Percentiles rank a stretch among this genome's conserved stretches.
These are phyloP conservation scores for Loriculus beryllinus DNA, from an alignment of 2,797 vertebrate species.

Conservation along the genomic window DNA sequence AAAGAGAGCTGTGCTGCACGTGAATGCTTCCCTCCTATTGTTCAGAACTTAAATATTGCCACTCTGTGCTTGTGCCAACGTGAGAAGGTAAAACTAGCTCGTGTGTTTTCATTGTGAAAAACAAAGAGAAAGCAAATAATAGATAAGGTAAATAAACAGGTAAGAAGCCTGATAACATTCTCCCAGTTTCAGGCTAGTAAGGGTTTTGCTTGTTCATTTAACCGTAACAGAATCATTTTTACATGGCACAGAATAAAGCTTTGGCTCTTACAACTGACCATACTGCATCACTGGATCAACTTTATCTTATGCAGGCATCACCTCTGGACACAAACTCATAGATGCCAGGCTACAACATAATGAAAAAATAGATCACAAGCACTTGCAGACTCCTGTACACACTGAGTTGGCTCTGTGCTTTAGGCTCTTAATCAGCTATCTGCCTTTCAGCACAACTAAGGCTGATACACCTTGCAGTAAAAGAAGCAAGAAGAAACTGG, in stretches of 20 bases:
- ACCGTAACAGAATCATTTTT: neutral
- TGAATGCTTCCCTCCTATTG: neutral
- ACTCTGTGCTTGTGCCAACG: neutral
- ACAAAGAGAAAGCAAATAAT: neutral
- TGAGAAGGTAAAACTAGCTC: neutral
- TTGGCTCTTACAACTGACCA: neutral
- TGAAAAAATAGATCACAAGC: neutral
- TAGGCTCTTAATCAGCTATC: neutral
- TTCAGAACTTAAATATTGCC: slow-evolving; percentile 3
- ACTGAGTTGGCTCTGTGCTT: neutral
- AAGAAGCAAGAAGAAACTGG: neutral
- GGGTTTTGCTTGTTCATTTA: neutral
- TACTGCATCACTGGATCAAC: neutral
- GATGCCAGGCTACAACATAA: neutral
- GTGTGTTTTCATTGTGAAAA: neutral
- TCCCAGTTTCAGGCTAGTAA: neutral
- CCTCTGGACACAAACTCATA: neutral
- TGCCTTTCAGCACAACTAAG: neutral
- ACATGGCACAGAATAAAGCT: neutral
- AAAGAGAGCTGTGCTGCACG: neutral
- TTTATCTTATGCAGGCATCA: neutral
- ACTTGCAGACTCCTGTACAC: neutral
- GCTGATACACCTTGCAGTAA: neutral
- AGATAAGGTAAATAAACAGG: neutral
- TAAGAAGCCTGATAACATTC: neutral